Percentiles rank a stretch among this genome's conserved stretches.
These are phyloP conservation scores for Psittacus erithacus DNA, from an alignment of 2,113 vertebrate species.

Conservation along the genomic window DNA sequence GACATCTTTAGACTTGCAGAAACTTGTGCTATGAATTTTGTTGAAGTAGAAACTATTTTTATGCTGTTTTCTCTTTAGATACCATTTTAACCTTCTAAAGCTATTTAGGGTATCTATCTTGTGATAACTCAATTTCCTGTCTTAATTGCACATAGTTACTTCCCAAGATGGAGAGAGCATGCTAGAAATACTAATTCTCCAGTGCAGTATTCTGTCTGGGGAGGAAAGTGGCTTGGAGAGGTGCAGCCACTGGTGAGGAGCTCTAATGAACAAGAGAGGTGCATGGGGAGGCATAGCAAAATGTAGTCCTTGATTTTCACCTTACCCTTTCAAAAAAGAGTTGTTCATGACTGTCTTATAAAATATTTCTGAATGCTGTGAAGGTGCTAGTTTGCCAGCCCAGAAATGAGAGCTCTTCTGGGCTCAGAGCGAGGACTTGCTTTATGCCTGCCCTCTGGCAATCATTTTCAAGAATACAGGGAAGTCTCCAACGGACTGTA, in stretches of 20 bases:
- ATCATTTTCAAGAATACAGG: neutral
- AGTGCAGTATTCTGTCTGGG: neutral
- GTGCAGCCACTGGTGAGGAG: neutral
- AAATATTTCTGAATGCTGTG: neutral
- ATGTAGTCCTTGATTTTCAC: neutral
- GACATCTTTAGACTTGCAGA: neutral
- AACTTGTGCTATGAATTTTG: neutral
- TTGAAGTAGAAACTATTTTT: neutral
- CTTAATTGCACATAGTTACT: neutral
- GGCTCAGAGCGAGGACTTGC: neutral
- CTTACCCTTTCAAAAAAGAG: neutral
- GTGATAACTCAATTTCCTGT: constrained; percentile 1
- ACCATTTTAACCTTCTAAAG: neutral
- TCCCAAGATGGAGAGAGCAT: neutral
- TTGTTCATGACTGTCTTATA: neutral
- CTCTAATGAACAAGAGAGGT: neutral
- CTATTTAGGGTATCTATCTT: neutral
- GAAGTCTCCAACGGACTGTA: neutral
- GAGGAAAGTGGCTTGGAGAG: neutral
- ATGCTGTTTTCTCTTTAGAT: neutral
- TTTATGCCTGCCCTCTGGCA: neutral
- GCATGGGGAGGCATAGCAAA: neutral
- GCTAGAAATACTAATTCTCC: neutral
- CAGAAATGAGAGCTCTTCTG: neutral
- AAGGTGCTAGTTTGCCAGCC: neutral